phyloP scores from a whole-genome alignment of 2,113 vertebrate genomes.

The Cephalopterus ornatus region DNA sequence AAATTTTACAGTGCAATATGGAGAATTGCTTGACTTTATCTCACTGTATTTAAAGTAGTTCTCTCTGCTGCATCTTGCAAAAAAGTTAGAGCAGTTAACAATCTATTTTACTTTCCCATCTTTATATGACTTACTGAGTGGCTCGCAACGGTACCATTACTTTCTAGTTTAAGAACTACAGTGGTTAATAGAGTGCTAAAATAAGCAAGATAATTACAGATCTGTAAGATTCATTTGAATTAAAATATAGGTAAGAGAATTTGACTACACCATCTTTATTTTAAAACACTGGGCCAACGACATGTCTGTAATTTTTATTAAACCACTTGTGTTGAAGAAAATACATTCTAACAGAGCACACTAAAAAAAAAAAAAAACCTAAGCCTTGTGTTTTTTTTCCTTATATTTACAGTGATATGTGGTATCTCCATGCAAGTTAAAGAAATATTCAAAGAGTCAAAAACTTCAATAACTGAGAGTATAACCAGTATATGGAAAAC shows the following conservation, averaged over 20 bases:
- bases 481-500: neutral
- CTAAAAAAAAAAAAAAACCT: neutral
- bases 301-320: neutral
- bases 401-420: neutral
- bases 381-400: neutral
- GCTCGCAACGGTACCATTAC: neutral
- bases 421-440: neutral
- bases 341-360: neutral
- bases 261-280: neutral
- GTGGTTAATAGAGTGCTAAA: neutral
- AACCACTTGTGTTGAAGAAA: neutral
- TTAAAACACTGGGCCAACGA: neutral
- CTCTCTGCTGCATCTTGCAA: neutral
- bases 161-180: neutral
- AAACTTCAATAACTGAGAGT: neutral
- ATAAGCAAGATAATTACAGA: neutral
- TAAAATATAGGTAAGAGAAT: neutral
- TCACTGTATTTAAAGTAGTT: neutral
- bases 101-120: neutral
- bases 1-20: neutral
- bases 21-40: neutral
- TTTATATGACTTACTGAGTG: neutral
- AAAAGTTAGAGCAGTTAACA: neutral
- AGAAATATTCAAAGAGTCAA: neutral
- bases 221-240: neutral